Percentiles rank a stretch among this genome's conserved stretches.
These are phyloP conservation scores for Ctenoplectra terminalis DNA, from an alignment of 1,140 invertebrate species.

Conservation along the genomic window DNA sequence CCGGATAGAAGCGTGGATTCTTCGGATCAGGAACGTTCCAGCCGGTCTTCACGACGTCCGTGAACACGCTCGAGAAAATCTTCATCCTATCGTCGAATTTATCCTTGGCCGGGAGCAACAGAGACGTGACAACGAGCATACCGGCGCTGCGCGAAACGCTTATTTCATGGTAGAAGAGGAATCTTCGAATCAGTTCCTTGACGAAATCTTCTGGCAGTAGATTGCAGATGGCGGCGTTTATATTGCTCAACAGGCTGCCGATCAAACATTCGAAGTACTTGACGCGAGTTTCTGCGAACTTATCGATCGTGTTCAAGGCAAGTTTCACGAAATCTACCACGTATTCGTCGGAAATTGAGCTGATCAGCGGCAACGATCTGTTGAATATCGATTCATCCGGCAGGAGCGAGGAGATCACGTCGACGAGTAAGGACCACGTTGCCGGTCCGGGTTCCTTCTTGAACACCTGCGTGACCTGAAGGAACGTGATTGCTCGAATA, in stretches of 20 bases:
- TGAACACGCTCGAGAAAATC: conserved; percentile 28
- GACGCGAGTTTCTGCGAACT: conserved; percentile 11
- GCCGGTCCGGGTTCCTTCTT: conserved; percentile 25
- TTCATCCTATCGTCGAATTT: conserved; percentile 33
- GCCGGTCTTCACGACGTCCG: not conserved
- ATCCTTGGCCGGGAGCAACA: not conserved
- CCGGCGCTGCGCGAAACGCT: not conserved
- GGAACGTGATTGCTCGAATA: conserved; percentile 66
- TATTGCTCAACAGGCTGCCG: not conserved
- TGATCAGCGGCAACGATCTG: not conserved
- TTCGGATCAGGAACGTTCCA: conserved; percentile 41
- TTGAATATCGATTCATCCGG: conserved; percentile 44
- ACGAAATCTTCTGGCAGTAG: conserved; percentile 52
- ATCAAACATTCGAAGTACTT: rapidly evolving
- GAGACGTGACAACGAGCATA: not conserved
- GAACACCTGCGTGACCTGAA: conserved; percentile 54
- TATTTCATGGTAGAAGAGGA: conserved; percentile 27
- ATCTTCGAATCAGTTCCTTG: conserved; percentile 41
- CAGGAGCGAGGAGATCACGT: conserved; percentile 43
- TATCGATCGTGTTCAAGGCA: conserved; percentile 35
- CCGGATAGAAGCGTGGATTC: not conserved
- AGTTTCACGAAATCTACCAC: conserved; percentile 53
- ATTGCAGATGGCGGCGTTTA: conserved; percentile 31
- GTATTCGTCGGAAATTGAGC: conserved; percentile 59
- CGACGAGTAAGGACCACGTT: conserved; percentile 63